phyloP scores from a whole-genome alignment of 1,140 invertebrate genomes.

The Philotrypesis tridentata region DNA sequence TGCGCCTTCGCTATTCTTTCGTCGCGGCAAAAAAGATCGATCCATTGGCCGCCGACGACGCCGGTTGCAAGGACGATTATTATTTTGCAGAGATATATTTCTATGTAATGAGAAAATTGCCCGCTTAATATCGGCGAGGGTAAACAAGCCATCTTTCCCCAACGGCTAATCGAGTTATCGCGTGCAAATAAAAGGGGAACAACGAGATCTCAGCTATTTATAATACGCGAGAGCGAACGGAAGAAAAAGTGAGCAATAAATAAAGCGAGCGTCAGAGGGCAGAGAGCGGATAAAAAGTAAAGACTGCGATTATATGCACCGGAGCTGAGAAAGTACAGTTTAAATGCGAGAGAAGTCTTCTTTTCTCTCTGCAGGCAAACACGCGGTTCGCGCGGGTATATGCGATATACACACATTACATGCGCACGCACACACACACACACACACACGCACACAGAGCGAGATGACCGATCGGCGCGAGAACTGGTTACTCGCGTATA shows the following conservation, averaged over 20 bases:
- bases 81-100: not conserved
- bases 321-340: not conserved
- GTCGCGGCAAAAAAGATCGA: not conserved
- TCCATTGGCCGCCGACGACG: not conserved
- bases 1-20: not conserved
- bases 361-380: no score
- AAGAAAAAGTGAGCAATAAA: not conserved
- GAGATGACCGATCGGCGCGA: slow-evolving; percentile 24
- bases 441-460: no score
- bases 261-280: no score
- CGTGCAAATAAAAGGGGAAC: no score
- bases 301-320: not conserved
- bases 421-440: no score
- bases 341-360: not conserved
- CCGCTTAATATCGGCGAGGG: not conserved
- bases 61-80: not conserved
- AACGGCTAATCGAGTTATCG: not conserved
- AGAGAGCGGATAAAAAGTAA: not conserved
- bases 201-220: not conserved
- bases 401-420: no score
- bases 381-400: no score
- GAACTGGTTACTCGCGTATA: slow-evolving; percentile 35
- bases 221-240: no score
- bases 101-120: slow-evolving; percentile 3
- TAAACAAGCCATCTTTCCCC: not conserved